Evolutionary conservation across 2,888 invertebrate genomes (phyloP).

Genomic region (Stenotaenia linearis): DNA sequence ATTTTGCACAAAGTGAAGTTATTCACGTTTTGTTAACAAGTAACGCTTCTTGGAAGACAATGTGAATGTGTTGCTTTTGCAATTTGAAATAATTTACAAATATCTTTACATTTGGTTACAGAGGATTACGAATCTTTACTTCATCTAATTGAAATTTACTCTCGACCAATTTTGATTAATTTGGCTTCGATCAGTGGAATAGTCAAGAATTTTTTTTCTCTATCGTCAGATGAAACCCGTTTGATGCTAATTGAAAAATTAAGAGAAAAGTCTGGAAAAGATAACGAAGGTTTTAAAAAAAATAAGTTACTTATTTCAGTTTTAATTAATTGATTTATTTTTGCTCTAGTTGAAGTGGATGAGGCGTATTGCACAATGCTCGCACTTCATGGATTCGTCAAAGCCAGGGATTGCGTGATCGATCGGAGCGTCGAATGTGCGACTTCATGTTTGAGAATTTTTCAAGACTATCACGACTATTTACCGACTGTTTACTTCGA

Average conservation of each 20-base stretch:
- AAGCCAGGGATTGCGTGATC: not conserved
- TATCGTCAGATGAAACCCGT: not conserved
- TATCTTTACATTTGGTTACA: too few species aligned
- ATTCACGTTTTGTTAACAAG: not conserved
- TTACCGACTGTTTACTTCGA: not conserved
- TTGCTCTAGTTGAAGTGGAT: too few species aligned
- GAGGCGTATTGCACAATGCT: not conserved
- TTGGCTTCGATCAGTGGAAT: not conserved
- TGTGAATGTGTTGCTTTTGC: too few species aligned
- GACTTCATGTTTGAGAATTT: not conserved
- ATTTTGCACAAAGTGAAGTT: too few species aligned
- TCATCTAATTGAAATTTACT: not conserved
- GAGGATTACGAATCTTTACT: not conserved
- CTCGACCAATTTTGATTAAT: not conserved
- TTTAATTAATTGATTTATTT: too few species aligned
- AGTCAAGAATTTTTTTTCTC: not conserved
- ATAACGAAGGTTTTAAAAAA: too few species aligned
- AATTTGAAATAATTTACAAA: too few species aligned
- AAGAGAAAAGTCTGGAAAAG: not conserved
- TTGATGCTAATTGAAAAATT: not conserved
- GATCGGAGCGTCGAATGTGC: not conserved
- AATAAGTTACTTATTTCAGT: too few species aligned
- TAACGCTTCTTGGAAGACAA: too few species aligned
- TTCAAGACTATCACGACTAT: not conserved
- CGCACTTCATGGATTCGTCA: not conserved